phyloP scores from a whole-genome alignment of 2,113 vertebrate species.

The Solenodon paradoxus region DNA sequence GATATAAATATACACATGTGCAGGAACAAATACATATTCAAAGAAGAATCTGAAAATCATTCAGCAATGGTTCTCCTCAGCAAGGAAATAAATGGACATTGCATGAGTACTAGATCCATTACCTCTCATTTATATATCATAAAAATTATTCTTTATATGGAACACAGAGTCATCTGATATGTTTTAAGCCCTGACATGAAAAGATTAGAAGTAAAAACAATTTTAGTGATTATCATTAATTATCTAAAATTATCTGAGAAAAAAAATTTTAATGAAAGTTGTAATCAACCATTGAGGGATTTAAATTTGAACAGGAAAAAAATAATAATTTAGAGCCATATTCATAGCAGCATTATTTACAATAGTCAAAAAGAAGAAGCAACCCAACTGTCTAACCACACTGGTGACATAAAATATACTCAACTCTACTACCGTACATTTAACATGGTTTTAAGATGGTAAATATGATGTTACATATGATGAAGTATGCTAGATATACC shows the following conservation, averaged over 20 bases:
- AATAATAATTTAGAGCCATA: not conserved
- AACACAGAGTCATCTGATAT: not conserved
- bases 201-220: conserved; percentile 3
- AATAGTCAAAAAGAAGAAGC: not conserved
- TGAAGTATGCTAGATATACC: no score
- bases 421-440: not conserved
- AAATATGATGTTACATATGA: not conserved
- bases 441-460: not conserved
- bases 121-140: not conserved
- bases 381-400: not conserved
- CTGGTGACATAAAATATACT: not conserved
- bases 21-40: not conserved
- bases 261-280: no score
- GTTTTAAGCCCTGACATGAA: not conserved
- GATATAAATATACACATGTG: not conserved
- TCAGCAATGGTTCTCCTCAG: not conserved
- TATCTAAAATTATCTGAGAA: not conserved
- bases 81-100: not conserved
- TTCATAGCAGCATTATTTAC: not conserved
- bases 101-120: not conserved
- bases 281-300: no score
- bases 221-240: not conserved
- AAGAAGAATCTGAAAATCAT: conserved; percentile 19
- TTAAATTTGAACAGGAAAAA: no score
- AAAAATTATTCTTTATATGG: not conserved